Base-by-base conservation (phyloP, 2,888 invertebrate genomes). In the Eremobia ochroleuca region DNA sequence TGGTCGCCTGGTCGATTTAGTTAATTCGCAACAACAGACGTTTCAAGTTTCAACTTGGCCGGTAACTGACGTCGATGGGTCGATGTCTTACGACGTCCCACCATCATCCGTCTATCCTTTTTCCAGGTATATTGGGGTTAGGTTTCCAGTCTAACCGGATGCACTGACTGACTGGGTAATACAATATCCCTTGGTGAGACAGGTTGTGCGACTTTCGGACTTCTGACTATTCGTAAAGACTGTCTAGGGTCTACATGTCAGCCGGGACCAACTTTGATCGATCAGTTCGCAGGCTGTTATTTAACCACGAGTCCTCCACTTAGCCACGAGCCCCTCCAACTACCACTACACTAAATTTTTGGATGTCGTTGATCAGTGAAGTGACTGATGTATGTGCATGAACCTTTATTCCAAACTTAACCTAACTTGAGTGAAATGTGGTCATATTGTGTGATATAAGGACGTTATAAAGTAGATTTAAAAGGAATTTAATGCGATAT, bases 401-500 rank as follows among this genome's bases (percentile, higher is more conserved):
- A 31, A 11, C 61, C 77, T 49, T 79, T 75, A 79, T 31, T 15
- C 15, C 58, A 1, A 34, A 67, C 40, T 49, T 28, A 67, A 76
- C 46, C 11, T 4, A 13, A 4, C 28, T 61, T 75, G 76, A 82
- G 28, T 79, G 28, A 79, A 75, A 75, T 79, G 52, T 75, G 59
- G 8, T 37, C 79, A 75, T 75, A 75, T 79, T 81, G 65, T 79
- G 40, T 59, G 52, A 76, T 49, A 4, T 67, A 82, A 79, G 62
- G 77, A 68, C 61, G 79, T 82, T 76, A 79, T 79, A 79, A 68
- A 55, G 76, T 76, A 68, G 34, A 68, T 82, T 76, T 76, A 79
- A 79, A 79, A 82, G 79, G 79, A 82, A 68, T 64, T 76, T 18
- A 79, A 76, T 82, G 55, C 28, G 28, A 58, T 68, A 49, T 68